Evolutionary conservation across 2,888 invertebrate species (phyloP), one percentile per base, ranked within the genome.

Genomic region (Athripsodes cinereus): DNA sequence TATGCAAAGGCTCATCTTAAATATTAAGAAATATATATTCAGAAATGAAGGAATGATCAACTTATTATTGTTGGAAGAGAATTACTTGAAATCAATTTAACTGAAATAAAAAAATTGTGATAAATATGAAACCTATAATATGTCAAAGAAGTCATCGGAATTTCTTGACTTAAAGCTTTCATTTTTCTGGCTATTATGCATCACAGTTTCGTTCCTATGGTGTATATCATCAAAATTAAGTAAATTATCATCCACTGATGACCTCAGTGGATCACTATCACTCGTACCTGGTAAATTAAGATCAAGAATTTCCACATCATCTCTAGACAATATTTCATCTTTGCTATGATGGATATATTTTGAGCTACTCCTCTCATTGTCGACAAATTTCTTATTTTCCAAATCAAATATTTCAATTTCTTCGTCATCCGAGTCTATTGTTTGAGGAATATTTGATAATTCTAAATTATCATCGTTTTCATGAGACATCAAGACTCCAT

Each of bases 341-440:
- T 57, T 59, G 16, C 34, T 11, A 3, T 40, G 40, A 40, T 3
- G 13, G 21, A 48, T 19, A 31, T 47, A 31, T 1, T 16, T 35
- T 8, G 48, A 26, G 2, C 21, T 46, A 46, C 49, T 49, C 13
- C 40, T 3, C 13, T 40, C 40, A 18, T 51, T 58, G 19, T 51
- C 53, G n/a, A 58, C 22, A 46, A 35, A 58, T 22, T 58, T 58
- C 19, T 53, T 54, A 22, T 76, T 74, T 64, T 73, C 76, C 26
- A 79, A 66, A 63, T 79, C 78, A 63, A 79, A 79, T 66, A 79
- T 78, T 64, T 79, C 79, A 22, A 78, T 65, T 57, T 79, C 78
- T 52, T 79, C 79, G 1, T 79, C 79, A 52, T 79, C 79, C 0
- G 79, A 78, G 50, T 78, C 78, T 73, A 77, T 74, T 0, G 78